These are phyloP conservation scores for Calycopis cecrops DNA, from an alignment of 1,140 invertebrate genomes.

Conservation along the genomic window DNA sequence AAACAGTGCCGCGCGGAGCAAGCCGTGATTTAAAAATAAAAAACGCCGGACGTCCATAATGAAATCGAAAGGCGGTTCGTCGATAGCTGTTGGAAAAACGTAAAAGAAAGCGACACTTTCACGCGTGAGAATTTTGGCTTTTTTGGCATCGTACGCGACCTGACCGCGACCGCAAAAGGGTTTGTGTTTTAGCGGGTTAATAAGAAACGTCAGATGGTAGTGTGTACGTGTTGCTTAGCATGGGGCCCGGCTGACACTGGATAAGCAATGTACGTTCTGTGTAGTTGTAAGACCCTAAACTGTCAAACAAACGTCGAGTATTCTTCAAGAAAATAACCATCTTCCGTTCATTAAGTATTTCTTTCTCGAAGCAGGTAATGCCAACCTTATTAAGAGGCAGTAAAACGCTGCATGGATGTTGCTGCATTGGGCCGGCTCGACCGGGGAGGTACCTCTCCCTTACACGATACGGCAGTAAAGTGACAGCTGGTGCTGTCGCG, in stretches of 20 bases:
- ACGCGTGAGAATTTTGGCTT: slow-evolving; percentile 70
- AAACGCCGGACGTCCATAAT: slow-evolving; percentile 69
- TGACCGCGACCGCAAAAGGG: slow-evolving; percentile 34
- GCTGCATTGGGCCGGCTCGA: too few species aligned
- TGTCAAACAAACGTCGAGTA: too few species aligned
- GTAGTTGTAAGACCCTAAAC: too few species aligned
- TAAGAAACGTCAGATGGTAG: slow-evolving; percentile 35
- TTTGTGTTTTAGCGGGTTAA: slow-evolving; percentile 47
- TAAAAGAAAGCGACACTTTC: slow-evolving; percentile 69
- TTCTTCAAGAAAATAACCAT: too few species aligned
- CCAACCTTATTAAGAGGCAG: too few species aligned
- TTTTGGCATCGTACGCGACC: slow-evolving; percentile 51
- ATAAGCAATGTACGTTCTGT: not conserved
- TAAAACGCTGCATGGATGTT: too few species aligned
- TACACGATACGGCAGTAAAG: too few species aligned
- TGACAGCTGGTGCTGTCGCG: too few species aligned
- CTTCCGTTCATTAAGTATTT: too few species aligned
- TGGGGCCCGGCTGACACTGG: not conserved
- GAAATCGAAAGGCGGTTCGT: slow-evolving; percentile 74
- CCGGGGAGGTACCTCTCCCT: too few species aligned
- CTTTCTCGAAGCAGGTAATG: too few species aligned
- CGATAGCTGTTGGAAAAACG: slow-evolving; percentile 71
- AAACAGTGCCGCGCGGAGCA: slow-evolving; percentile 52
- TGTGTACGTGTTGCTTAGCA: not conserved
- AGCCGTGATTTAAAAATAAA: slow-evolving; percentile 73